phyloP scores from a whole-genome alignment of 1,140 invertebrate species.

The Holotrichia oblita region DNA sequence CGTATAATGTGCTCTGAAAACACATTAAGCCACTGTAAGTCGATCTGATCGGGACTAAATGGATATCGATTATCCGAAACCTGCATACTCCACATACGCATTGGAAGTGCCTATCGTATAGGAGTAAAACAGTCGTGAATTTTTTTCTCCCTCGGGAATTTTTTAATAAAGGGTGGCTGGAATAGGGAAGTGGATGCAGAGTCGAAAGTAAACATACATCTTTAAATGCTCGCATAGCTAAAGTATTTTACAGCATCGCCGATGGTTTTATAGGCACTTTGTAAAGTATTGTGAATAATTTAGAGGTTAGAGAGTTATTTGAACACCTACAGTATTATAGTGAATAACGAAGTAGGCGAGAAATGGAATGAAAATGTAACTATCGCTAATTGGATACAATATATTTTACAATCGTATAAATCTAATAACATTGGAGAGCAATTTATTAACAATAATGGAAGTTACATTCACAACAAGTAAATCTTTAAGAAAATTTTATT shows the following conservation, averaged over 20 bases:
- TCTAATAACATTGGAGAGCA: too few relatives aligned
- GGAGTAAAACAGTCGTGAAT: background rate
- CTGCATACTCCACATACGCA: slow-evolving; percentile 28
- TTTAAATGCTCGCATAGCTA: slow-evolving; percentile 7
- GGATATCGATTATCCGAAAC: slow-evolving; percentile 31
- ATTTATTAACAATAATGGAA: too few relatives aligned
- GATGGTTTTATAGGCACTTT: background rate
- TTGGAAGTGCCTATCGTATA: background rate
- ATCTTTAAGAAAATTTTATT: too few relatives aligned
- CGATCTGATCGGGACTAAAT: slow-evolving; percentile 33
- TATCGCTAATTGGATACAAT: too few relatives aligned
- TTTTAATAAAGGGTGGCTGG: slow-evolving; percentile 21
- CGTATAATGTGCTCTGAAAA: slow-evolving; percentile 25
- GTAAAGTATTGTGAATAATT: slow-evolving; percentile 10
- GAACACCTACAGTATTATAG: background rate
- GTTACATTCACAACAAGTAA: too few relatives aligned
- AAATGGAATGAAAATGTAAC: too few relatives aligned
- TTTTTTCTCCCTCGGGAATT: slow-evolving; percentile 28
- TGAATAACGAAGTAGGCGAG: background rate
- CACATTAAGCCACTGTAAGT: slow-evolving; percentile 21
- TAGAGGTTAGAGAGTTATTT: background rate
- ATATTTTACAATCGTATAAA: too few relatives aligned
- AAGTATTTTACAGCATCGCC: background rate
- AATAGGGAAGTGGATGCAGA: slow-evolving; percentile 10
- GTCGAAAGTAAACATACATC: slow-evolving; percentile 23